Evolutionary conservation across 2,797 vertebrate genomes (phyloP), one percentile per base, ranked within the genome.

Genomic region (Crocidura indochinensis): DNA sequence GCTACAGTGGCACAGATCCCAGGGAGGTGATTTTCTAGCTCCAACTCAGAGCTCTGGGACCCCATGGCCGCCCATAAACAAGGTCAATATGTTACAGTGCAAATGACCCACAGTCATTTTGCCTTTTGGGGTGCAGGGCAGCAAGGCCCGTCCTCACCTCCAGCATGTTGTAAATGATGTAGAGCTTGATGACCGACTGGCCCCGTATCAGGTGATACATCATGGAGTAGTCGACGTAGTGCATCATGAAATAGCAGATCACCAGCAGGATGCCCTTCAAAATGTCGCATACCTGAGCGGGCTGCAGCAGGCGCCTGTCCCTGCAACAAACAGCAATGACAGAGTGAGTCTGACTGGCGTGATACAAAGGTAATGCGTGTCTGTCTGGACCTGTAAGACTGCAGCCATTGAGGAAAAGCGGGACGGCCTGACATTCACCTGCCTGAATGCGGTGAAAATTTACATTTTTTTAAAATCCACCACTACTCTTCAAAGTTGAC

Each of bases 221-320:
- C 99, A 99, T 99, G 97, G 99, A 99, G 97, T 99, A 99, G 97
- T 99, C 99, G n/a, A 99, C 99, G 44, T 99, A 99, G 96, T 99
- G 99, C 99, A 99, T 99, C 99, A 99, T 99, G 97, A 98, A 99
- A 97, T 99, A 99, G 98, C 99, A 99, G 94, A 99, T 98, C 88
- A 99, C 97, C 98, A 99, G 96, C 97, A 99, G 99, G 95, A 99
- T 97, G 76, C 98, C 99, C 98, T 99, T 99, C 97, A 99, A 97
- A 97, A 99, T 95, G 96, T 99, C 99, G 95, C 99, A 99, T 88
- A 99, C 99, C 97, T 99, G 99, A 78, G 99, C 99, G 22, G 99
- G 99, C 97, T 99, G 99, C 75, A 99, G 98, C 96, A 99, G 97
- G 94, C 99, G 98, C 6, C 99, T 98, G 93, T 99, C 98, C 29